Evolutionary conservation across 1,140 invertebrate species (phyloP), one percentile per base, ranked within the genome.

Genomic region (Aphaenogaster ashmeadi): DNA sequence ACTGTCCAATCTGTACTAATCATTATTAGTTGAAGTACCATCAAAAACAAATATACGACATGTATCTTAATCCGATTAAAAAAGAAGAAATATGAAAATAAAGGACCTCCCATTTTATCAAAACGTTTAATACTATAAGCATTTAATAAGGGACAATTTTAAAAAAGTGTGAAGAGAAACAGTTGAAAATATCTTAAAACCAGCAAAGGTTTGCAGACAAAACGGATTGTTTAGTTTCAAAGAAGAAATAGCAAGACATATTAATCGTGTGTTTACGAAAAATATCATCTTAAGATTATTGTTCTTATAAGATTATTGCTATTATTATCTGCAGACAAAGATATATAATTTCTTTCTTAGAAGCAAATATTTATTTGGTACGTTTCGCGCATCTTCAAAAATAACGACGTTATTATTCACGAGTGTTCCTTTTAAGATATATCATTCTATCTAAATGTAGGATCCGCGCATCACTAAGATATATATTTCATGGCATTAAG

Each of bases 401-500:
- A 50, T 60, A 75, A n/a, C 2, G 15, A 7, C 36, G 41, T 84
- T 60, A 74, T 84, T 60, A 84, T 84, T 60, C 69, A 75, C n/a
- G 27, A 27, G 13, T 13, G 3, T n/a, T 71, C 13, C 50, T 67
- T 74, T 74, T 75, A 54, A 84, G 11, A 83, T 74, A 74, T 84
- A 84, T 84, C 27, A 84, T 84, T 84, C 80, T 60, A 75, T 60
- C 69, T 75, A 75, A 84, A 84, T 62, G 56, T 44, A 74, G 27
- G 41, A 62, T 75, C 13, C 41, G n/a, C 27, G 41, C 80, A 75
- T 84, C 80, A 75, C 80, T 62, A 44, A 84, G 69, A 84, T 71
- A 71, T 84, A 84, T 74, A 84, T 75, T 84, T 84, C 80, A 74
- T 75, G 69, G 69, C 69, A 84, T 74, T 84, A 84, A 81, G 69